Evolutionary conservation across 2,888 invertebrate genomes (phyloP), one percentile per base, ranked within the genome.

Genomic region (Napeogenes sylphis): DNA sequence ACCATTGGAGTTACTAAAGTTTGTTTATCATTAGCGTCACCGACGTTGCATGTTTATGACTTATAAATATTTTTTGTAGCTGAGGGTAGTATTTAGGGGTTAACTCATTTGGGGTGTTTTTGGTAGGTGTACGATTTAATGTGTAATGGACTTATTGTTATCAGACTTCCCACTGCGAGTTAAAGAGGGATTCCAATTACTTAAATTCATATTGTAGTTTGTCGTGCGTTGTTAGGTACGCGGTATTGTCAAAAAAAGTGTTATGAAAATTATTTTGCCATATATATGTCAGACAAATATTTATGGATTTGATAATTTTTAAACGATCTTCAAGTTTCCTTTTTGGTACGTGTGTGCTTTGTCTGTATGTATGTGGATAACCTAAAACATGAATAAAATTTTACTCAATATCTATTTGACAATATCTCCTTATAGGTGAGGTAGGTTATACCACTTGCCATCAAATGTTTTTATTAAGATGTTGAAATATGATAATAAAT

Each of bases 41-140:
- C 61, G 55, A 75, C 73, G 64, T 86, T 70, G 87, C 88, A 80
- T 87, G 87, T 82, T 83, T 74, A 72, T 70, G 47, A 47, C 72
- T 75, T 79, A 79, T 88, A 84, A 87, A 84, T 78, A 81, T 80
- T 30, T 75, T 21, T 0, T 73, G 71, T 78, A 79, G 80, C 45
- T 57, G 70, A 76, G 71, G 75, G 77, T 73, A 75, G 71, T 74
- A 61, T 62, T 69, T 71, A 75, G 76, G 74, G 75, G 75, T 67
- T 65, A 59, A 64, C 74, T 76, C 76, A 71, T 70, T 76, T 70
- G 76, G 82, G 79, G 75, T 71, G 74, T 76, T 77, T 77, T 70
- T 56, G 71, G 76, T 76, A 74, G 74, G 77, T 80, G 54, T 64
- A 62, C 53, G 35, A 38, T 57, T 64, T 38, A 42, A 59, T 55